Conservation (phyloP, 1,140 invertebrate species). For the Bradysia coprophila region DNA sequence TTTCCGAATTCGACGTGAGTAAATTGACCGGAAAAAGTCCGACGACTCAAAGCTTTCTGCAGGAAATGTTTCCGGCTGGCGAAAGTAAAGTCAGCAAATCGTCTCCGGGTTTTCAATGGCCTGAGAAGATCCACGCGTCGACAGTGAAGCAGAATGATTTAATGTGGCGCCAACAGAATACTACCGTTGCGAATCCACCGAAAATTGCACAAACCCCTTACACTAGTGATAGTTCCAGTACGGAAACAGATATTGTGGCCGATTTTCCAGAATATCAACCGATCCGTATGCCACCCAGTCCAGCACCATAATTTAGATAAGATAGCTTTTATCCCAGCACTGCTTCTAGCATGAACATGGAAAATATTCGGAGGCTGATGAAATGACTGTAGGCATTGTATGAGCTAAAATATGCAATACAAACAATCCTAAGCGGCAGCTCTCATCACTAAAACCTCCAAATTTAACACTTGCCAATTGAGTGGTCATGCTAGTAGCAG, state of each 20-base stretch:
- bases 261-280: constrained; percentile 18
- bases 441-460: no score
- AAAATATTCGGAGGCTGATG: no score
- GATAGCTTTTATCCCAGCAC: no score
- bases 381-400: no score
- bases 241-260: constrained; percentile 16
- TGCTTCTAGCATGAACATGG: no score
- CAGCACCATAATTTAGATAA: constrained; percentile 19
- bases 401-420: no score
- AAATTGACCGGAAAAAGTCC: constrained; percentile 25
- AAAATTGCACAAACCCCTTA: background rate
- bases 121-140: constrained; percentile 22
- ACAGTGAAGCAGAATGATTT: constrained; percentile 21
- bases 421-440: no score
- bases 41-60: constrained; percentile 19
- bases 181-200: no score
- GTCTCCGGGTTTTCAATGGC: constrained; percentile 16
- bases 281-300: constrained; percentile 22
- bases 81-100: background rate
- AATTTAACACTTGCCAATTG: no score
- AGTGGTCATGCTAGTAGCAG: no score
- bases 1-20: constrained; percentile 19
- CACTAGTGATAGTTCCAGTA: constrained; percentile 20
- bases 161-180: constrained; percentile 15
- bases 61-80: background rate